These are phyloP conservation scores for Pseudochaenichthys georgianus DNA, from an alignment of 2,797 vertebrate genomes.

Conservation along the genomic window DNA sequence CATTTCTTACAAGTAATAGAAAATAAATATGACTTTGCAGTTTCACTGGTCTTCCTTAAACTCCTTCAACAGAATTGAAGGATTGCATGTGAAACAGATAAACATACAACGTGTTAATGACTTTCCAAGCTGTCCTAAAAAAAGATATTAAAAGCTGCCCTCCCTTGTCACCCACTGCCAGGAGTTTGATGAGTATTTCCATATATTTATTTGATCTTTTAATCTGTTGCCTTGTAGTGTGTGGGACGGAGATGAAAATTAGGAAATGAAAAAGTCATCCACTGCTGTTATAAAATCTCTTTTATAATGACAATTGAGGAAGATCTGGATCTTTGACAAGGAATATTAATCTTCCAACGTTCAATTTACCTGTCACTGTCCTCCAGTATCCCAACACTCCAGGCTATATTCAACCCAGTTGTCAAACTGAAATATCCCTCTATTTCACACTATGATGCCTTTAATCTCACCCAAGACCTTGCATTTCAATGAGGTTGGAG, in stretches of 20 bases:
- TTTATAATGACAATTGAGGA: constrained; percentile 59
- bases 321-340: constrained; percentile 51
- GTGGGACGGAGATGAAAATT: constrained; percentile 48
- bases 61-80: neutral
- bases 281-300: constrained; percentile 51
- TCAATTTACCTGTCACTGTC: constrained; percentile 71
- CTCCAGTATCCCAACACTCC: constrained; percentile 33
- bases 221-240: constrained; percentile 53
- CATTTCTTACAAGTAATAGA: neutral
- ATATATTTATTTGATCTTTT: constrained; percentile 53
- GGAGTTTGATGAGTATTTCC: constrained; percentile 43
- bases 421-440: constrained; percentile 57
- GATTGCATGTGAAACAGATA: neutral
- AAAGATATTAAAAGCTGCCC: constrained; percentile 22
- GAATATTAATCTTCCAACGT: constrained; percentile 63
- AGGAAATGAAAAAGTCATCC: constrained; percentile 64
- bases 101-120: constrained; percentile 2
- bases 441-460: constrained; percentile 49
- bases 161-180: constrained; percentile 25
- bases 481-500: constrained; percentile 35
- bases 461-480: constrained; percentile 47
- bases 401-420: constrained; percentile 50
- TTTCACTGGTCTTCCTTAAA: neutral
- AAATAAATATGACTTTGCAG: neutral
- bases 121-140: neutral